phyloP scores from a whole-genome alignment of 1,140 invertebrate species.

The Cyclargus thomasi region DNA sequence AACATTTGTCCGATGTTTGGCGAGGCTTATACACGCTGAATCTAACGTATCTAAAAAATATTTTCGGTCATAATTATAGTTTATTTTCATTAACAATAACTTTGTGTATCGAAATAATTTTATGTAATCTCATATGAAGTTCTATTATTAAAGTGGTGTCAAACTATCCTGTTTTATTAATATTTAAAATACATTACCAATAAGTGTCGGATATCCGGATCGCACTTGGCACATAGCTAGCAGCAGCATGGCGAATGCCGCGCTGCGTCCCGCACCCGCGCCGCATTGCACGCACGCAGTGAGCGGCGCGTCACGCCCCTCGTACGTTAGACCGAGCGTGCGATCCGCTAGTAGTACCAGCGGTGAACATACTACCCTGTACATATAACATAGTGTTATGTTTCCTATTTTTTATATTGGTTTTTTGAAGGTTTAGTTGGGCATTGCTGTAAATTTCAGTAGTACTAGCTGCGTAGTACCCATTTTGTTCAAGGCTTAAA shows the following conservation, averaged over 20 bases:
- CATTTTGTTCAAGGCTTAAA: no score
- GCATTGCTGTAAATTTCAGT: no score
- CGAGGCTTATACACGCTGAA: slow-evolving; percentile 48
- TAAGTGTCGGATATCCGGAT: slow-evolving; percentile 49
- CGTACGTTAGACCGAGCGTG: slow-evolving; percentile 41
- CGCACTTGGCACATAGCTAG: slow-evolving; percentile 59
- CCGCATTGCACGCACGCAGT: slow-evolving; percentile 44
- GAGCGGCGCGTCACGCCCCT: slow-evolving; percentile 30
- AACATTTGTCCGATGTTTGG: slow-evolving; percentile 58
- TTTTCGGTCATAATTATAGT: background rate
- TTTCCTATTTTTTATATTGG: no score
- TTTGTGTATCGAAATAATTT: no score
- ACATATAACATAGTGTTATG: no score
- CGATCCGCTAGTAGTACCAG: slow-evolving; percentile 56
- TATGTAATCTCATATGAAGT: no score
- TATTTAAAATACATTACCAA: slow-evolving; percentile 29
- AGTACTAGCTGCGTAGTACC: no score
- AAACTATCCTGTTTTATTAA: background rate
- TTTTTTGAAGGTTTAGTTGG: no score
- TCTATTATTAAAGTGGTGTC: no score
- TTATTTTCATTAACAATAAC: no score
- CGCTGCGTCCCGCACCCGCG: slow-evolving; percentile 51
- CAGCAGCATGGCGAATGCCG: slow-evolving; percentile 47
- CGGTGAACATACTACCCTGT: slow-evolving; percentile 56
- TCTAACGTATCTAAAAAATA: slow-evolving; percentile 58